A percentile compares a stretch with the other conserved stretches of the same genome.
Conservation (phyloP, 2,113 vertebrate species). For the Lasiurus borealis region DNA sequence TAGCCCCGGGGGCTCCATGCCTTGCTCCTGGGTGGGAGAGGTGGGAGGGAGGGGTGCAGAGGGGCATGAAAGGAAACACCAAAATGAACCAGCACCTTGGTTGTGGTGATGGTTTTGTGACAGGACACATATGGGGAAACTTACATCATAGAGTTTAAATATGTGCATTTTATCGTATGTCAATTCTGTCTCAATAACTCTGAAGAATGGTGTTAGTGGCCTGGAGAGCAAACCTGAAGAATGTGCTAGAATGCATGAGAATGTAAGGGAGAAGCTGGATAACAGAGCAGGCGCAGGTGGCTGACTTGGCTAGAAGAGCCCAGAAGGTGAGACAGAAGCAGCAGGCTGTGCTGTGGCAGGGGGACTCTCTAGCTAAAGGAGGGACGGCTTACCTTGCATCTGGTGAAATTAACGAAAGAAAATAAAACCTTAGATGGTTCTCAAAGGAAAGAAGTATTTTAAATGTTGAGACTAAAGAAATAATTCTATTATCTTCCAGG, state of each 20-base stretch:
- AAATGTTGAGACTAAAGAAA: neutral
- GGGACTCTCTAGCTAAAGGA: neutral
- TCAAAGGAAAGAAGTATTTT: neutral
- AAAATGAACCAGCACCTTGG: rapidly evolving
- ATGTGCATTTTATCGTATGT: neutral
- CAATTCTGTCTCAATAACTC: neutral
- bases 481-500: neutral
- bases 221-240: neutral
- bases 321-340: neutral
- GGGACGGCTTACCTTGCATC: neutral
- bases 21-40: neutral
- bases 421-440: neutral
- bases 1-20: neutral
- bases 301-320: neutral
- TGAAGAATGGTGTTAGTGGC: neutral
- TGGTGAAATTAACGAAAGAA: neutral
- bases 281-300: neutral
- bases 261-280: neutral
- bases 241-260: neutral
- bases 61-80: neutral
- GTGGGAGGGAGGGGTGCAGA: no score
- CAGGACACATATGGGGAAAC: neutral
- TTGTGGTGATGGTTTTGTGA: neutral
- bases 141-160: neutral
- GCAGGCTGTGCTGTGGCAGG: neutral